A percentile compares a stretch with the other conserved stretches of the same genome.
phyloP scores from a whole-genome alignment of 2,888 invertebrate genomes.

The Alviniconcha strummeri region DNA sequence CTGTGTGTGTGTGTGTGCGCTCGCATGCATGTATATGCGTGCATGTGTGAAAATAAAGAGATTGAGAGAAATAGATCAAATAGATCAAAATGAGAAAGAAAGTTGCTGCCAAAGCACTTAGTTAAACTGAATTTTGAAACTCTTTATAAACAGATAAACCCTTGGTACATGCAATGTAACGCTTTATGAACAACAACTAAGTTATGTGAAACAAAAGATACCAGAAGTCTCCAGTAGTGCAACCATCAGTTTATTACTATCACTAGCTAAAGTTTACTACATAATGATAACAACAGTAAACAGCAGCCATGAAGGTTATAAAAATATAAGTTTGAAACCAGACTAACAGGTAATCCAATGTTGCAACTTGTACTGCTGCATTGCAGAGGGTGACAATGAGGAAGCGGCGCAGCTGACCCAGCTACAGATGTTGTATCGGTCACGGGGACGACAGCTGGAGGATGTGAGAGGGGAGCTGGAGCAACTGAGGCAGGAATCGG shows the following conservation, averaged over 20 bases:
- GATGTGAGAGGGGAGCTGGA: constrained; percentile 62
- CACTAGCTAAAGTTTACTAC: no score
- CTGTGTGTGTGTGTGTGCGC: background rate
- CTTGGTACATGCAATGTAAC: no score
- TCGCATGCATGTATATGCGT: background rate
- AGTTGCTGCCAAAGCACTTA: background rate
- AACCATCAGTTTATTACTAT: no score
- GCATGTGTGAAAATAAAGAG: background rate
- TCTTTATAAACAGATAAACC: no score
- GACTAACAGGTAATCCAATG: no score
- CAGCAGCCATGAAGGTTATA: no score
- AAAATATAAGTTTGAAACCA: no score
- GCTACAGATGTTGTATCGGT: constrained; percentile 68
- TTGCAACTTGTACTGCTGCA: background rate
- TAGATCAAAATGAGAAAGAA: background rate
- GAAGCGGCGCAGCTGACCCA: constrained; percentile 49
- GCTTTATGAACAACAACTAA: no score
- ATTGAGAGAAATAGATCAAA: background rate
- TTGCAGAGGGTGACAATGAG: constrained; percentile 39
- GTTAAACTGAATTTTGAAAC: no score
- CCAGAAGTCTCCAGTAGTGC: no score
- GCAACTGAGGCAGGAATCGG: constrained; percentile 53
- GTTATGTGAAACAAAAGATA: no score
- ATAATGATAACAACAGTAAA: no score
- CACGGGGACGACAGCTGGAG: constrained; percentile 67